Percentiles rank a stretch among this genome's conserved stretches.
Evolutionary conservation across 2,113 vertebrate genomes (phyloP).

Genomic region (Pluvialis apricaria): DNA sequence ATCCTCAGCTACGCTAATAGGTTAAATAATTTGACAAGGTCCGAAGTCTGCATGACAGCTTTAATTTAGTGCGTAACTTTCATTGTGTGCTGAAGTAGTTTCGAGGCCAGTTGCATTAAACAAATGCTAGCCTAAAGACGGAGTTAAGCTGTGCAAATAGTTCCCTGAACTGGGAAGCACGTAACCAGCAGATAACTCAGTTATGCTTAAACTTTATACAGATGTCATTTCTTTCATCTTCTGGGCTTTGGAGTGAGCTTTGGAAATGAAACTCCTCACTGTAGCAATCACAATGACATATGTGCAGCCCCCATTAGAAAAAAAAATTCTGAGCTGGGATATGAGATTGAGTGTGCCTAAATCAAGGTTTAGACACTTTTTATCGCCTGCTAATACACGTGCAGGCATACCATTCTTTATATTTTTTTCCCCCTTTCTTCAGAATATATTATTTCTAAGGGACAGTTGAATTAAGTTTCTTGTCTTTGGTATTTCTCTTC

Average conservation of each 20-base stretch:
- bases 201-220: neutral
- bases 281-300: neutral
- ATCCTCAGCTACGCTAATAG: neutral
- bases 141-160: slow-evolving; percentile 28
- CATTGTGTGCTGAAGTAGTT: neutral
- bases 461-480: neutral
- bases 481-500: neutral
- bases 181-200: slow-evolving; percentile 8
- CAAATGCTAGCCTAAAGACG: neutral
- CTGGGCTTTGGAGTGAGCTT: neutral
- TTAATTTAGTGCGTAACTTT: neutral
- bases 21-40: slow-evolving; percentile 14
- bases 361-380: neutral
- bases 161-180: neutral
- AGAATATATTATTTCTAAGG: neutral
- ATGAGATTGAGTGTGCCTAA: neutral
- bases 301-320: neutral
- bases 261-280: slow-evolving; percentile 2
- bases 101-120: neutral
- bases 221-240: neutral
- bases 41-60: neutral
- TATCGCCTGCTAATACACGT: neutral
- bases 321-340: neutral
- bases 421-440: neutral
- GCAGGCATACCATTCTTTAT: neutral